Percentiles rank a stretch among this genome's conserved stretches.
These are phyloP conservation scores for Ecliptopera silaceata DNA, from an alignment of 2,888 invertebrate genomes.

Conservation along the genomic window DNA sequence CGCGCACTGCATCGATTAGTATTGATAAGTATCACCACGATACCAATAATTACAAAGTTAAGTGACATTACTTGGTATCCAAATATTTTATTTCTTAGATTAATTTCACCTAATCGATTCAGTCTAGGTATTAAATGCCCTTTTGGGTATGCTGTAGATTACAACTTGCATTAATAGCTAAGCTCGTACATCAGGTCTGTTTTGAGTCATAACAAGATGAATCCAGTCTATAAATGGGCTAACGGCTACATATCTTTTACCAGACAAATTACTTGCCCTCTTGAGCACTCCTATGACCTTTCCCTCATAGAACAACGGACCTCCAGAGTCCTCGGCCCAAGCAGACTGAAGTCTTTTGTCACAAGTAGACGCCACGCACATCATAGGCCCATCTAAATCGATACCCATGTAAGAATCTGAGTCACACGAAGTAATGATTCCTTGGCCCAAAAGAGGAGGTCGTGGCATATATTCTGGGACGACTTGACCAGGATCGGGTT, in stretches of 20 bases:
- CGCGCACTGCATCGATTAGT: too few species aligned
- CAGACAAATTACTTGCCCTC: background rate
- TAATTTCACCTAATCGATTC: too few species aligned
- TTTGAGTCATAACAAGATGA: background rate
- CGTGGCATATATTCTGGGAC: background rate
- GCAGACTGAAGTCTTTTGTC: background rate
- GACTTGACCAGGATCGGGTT: background rate
- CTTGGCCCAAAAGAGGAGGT: background rate
- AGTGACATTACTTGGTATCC: too few species aligned
- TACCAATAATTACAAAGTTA: too few species aligned
- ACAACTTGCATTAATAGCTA: background rate
- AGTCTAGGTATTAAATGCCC: too few species aligned
- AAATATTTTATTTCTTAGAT: too few species aligned
- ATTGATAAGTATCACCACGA: too few species aligned
- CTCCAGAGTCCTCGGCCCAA: background rate
- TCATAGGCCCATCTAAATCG: background rate
- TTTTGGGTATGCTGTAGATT: too few species aligned
- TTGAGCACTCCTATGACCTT: slow-evolving; percentile 3
- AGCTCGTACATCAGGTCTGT: background rate
- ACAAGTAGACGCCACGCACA: slow-evolving; percentile 4
- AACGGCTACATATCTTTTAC: background rate
- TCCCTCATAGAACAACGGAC: background rate
- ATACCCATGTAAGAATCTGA: background rate
- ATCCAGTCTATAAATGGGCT: slow-evolving; percentile 9
- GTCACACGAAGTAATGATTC: background rate